Conservation (phyloP, 2,797 vertebrate species). For the Choloepus didactylus region DNA sequence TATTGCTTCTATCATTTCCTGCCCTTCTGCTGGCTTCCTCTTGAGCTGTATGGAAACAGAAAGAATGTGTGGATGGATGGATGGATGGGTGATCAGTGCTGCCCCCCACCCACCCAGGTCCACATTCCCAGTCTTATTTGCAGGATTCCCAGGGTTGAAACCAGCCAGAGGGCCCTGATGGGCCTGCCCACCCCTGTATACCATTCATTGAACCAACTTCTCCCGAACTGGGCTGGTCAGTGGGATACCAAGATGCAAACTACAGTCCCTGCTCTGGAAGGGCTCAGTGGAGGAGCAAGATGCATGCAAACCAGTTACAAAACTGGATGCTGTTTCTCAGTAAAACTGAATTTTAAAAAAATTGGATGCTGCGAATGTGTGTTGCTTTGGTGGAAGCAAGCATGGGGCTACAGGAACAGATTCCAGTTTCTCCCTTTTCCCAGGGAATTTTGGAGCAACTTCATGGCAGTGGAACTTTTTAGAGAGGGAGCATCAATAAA, state of each 20-base stretch:
- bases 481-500: background rate
- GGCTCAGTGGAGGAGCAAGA: background rate
- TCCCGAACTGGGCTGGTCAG: too few species aligned
- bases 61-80: background rate
- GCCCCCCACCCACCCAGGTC: too few species aligned
- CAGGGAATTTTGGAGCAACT: background rate
- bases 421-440: background rate
- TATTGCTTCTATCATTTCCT: background rate
- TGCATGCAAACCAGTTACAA: too few species aligned
- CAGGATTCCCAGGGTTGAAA: background rate
- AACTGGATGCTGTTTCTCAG: background rate
- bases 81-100: background rate
- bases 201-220: background rate
- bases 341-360: too few species aligned
- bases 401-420: background rate
- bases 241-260: background rate
- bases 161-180: background rate
- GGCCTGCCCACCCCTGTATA: background rate
- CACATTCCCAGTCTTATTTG: background rate
- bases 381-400: background rate
- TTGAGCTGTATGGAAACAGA: background rate
- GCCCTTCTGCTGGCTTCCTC: background rate
- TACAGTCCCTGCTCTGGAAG: background rate
- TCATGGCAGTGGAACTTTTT: constrained; percentile 16
- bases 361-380: too few species aligned